Base-by-base conservation (phyloP, 2,797 vertebrate species). In the Sebastes vulpes region DNA sequence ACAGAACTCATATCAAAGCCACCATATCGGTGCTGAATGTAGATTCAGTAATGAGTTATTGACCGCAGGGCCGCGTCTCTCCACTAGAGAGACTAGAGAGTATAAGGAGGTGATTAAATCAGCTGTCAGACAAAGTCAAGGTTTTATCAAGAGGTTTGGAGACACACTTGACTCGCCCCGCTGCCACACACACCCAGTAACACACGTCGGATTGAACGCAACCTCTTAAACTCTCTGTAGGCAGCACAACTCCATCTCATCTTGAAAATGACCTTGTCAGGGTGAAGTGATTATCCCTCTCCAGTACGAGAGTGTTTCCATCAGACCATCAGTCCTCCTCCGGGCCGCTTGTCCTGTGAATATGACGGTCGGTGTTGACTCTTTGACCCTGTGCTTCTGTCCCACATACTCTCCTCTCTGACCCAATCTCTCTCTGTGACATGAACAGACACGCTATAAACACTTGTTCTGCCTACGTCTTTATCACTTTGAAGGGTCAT, bases 231-330 rank as follows among this genome's bases (percentile, higher is more conserved):
- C 8, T 72, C 61, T 67, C 10, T 38, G n/a, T 12, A 31, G 21
- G 23, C 10, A 60, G 20, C 29, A 31, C 29, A 46, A n/a, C 52
- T 42, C 65, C 77, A 69, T 82, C 46, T 61, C 32, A 38, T 73
- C 50, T 21, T 67, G 4, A 72, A 57, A 71, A 65, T 52, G 57
- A 78, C 75, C 72, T 63, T 65, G 58, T 77, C 10, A 3, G 48
- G 18, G 42, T 67, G n/a, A 85, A 69, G 48, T 2, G 14, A 67
- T 73, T 48, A 31, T 11, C n/a, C 35, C 75, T 79, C 71, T n/a
- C 29, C 25, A 21, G 18, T 20, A 18, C 21, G 2, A 63, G 10
- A 35, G 26, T 50, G 46, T 78, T 68, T 52, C 61, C 69, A 46
- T 18, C 14, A 21, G 31, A 53, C 11, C 71, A 59, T 75, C 50